Base-by-base conservation (phyloP, 2,797 vertebrate genomes). In the Sebastes goodei region DNA sequence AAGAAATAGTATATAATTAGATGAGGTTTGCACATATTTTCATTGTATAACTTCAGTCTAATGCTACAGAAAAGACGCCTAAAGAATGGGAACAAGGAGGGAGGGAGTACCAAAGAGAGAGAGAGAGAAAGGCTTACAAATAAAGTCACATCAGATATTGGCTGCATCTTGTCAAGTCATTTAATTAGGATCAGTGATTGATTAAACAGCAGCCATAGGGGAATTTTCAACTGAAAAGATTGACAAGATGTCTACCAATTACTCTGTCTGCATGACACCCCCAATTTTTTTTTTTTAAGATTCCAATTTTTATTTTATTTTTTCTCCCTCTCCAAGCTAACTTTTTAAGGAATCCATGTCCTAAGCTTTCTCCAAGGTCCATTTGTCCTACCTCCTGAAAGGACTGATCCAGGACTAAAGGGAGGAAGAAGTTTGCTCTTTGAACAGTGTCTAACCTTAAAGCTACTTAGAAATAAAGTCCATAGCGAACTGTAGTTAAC, bases 211-310 rank as follows among this genome's bases (percentile, higher is more conserved):
- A 79, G 66, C 53, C 71, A 33, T 77, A 66, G 49, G 73, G 27
- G 56, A 73, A 79, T 77, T 75, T 80, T 84, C 63, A 80, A 85
- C 89, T 86, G 42, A 81, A 79, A 84, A 69, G 52, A 86, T 89
- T 87, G 80, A 84, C 52, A 67, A 69, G 55, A 56, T 80, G 56
- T 76, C 59, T 29, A 6, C 17, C 74, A 87, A 84, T 88, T 81
- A 84, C 65, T 75, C 64, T 80, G 33, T 59, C 33, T 67, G 21
- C n/a, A 30, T 23, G 12, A 11, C 12, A 64, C 30, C 7, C 32
- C 1, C 27, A 52, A 3, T 17, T 15, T n/a, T 17, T n/a, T 63
- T 32, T 55, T 55, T 80, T 71, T 76, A 52, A 52, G 38, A 74
- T 74, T 80, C 29, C 25, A 25, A 25, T 25, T 25, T 25, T 52